Conservation (phyloP, 1,140 invertebrate species). For the Drosophila grimshawi region DNA sequence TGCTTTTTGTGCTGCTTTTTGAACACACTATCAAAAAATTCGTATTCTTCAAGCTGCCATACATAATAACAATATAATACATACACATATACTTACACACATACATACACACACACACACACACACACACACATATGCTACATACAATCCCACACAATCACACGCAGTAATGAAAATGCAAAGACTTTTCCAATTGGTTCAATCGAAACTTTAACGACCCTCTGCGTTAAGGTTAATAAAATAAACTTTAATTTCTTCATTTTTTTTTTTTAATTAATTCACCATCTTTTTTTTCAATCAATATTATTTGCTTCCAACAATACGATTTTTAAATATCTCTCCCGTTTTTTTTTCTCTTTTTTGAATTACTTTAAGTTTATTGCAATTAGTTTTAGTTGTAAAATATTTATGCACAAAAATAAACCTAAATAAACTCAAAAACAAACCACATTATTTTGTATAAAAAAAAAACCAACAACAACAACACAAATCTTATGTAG, state of each 20-base stretch:
- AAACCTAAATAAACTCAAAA: slow-evolving; percentile 71
- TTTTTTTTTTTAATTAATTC: slow-evolving; percentile 4
- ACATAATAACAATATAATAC: slow-evolving; percentile 35
- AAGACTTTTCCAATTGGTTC: slow-evolving; percentile 67
- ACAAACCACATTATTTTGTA: slow-evolving; percentile 52
- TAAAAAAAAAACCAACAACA: slow-evolving; percentile 5
- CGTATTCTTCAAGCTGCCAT: slow-evolving; percentile 79
- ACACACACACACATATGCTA: slow-evolving; percentile 22
- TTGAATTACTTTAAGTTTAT: slow-evolving; percentile 69
- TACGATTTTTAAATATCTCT: slow-evolving; percentile 45
- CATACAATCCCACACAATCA: slow-evolving; percentile 24
- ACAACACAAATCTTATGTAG: slow-evolving; percentile 2
- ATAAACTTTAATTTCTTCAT: background rate
- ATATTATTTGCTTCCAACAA: slow-evolving; percentile 38
- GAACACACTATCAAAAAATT: slow-evolving; percentile 61
- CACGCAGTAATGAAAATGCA: slow-evolving; percentile 55
- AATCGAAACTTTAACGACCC: slow-evolving; percentile 47
- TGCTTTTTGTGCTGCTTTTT: slow-evolving; percentile 44
- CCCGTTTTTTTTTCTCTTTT: slow-evolving; percentile 9
- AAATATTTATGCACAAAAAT: slow-evolving; percentile 82
- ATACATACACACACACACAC: slow-evolving; percentile 28
- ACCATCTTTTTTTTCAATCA: slow-evolving; percentile 21
- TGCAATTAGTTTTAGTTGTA: slow-evolving; percentile 72
- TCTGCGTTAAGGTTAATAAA: background rate
- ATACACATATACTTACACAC: slow-evolving; percentile 25